Conservation (phyloP, 2,113 vertebrate genomes). For the Phocoena sinus region DNA sequence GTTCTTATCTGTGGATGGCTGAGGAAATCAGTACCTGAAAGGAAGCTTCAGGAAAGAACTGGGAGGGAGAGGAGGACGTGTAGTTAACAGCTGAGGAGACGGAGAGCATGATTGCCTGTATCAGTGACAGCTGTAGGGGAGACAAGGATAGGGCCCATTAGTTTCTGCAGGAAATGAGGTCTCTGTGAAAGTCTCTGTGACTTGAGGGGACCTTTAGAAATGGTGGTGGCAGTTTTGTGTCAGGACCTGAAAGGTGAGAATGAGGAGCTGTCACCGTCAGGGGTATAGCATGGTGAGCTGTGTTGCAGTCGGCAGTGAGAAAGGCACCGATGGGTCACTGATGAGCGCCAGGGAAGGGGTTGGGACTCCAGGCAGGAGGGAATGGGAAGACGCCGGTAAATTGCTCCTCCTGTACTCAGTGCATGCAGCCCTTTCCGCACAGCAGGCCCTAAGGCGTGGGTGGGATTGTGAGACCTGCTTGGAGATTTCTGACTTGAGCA, state of each 20-base stretch:
- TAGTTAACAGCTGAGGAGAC: neutral
- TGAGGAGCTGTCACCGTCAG: neutral
- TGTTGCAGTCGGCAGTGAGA: neutral
- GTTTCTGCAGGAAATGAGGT: neutral
- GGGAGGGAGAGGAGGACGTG: neutral
- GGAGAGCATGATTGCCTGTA: neutral
- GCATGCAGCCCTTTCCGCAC: neutral
- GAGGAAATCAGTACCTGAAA: neutral
- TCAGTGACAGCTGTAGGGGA: neutral
- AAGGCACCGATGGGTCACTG: neutral
- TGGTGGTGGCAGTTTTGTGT: neutral
- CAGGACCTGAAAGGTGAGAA: neutral
- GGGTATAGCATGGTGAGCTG: neutral
- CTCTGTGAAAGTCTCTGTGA: neutral
- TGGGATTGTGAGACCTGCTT: neutral
- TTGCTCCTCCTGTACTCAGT: neutral
- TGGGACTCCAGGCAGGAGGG: neutral
- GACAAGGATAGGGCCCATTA: neutral
- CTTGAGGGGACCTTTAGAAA: neutral
- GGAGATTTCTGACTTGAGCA: neutral
- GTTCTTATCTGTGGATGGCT: neutral
- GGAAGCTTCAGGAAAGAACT: neutral
- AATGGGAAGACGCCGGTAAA: neutral
- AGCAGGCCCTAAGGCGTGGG: accelerated
- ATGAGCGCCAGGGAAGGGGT: neutral